phyloP scores from a whole-genome alignment of 1,140 invertebrate genomes.

The Diploscapter pachys region DNA sequence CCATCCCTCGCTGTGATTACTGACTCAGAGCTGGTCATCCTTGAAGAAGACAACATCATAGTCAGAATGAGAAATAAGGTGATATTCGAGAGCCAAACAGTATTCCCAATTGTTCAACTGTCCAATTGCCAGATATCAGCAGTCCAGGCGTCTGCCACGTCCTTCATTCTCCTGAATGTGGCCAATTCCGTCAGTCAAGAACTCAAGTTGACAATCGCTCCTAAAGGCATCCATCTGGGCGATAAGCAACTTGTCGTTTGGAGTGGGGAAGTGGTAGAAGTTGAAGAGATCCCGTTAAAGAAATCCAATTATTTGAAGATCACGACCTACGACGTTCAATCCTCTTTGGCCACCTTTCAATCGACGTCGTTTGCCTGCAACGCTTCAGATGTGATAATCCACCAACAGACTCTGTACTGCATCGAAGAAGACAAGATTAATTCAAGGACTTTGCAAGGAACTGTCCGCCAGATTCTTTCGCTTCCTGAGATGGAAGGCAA shows the following conservation, averaged over 20 bases:
- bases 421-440: conserved; percentile 30
- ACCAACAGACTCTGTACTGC: conserved; percentile 30
- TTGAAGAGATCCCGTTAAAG: background rate
- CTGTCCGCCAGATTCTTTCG: conserved; percentile 72
- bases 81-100: background rate
- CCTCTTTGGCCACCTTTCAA: conserved; percentile 26
- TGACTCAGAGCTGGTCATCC: conserved; percentile 9
- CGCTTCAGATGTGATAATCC: conserved; percentile 20
- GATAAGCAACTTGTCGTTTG: conserved; percentile 33
- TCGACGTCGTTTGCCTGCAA: conserved; percentile 29
- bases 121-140: conserved; percentile 21
- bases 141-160: conserved; percentile 19
- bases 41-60: conserved; percentile 19
- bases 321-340: conserved; percentile 26
- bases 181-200: conserved; percentile 25
- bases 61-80: conserved; percentile 23
- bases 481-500: conserved; percentile 75
- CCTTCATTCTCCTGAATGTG: conserved; percentile 22
- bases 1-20: conserved; percentile 60
- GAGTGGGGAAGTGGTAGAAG: conserved; percentile 25
- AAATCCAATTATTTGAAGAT: conserved; percentile 20
- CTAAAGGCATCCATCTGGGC: conserved; percentile 27
- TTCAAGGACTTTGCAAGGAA: conserved; percentile 63
- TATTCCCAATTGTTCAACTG: background rate
- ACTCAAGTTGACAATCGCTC: conserved; percentile 20